Evolutionary conservation across 2,113 vertebrate genomes (phyloP).

Genomic region (Eidolon helvum): DNA sequence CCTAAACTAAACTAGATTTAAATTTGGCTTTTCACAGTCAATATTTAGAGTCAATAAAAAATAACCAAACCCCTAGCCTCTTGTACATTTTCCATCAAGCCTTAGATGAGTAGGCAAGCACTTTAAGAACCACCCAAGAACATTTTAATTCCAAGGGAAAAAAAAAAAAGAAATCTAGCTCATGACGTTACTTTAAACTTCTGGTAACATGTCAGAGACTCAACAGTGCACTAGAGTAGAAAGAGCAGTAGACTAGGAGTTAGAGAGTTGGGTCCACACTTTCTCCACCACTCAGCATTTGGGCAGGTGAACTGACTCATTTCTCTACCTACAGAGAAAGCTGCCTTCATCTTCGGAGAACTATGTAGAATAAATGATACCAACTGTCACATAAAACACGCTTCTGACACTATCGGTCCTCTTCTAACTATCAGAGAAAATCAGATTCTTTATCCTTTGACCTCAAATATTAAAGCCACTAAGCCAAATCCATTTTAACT

Average conservation of each 20-base stretch:
- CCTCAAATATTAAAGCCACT: not conserved
- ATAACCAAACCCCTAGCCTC: not conserved
- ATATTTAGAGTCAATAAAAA: slow-evolving; percentile 8
- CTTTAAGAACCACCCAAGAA: not conserved
- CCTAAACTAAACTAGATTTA: not conserved
- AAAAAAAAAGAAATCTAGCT: not conserved
- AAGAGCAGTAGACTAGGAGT: not conserved
- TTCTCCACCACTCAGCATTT: not conserved
- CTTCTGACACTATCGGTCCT: not conserved
- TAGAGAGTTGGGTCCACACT: not conserved
- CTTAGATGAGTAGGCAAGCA: not conserved
- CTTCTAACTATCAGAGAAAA: not conserved
- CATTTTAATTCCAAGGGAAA: not conserved
- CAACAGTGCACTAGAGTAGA: not conserved
- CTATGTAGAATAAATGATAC: not conserved
- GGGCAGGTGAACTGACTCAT: not conserved
- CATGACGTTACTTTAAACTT: not conserved
- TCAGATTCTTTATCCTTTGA: slow-evolving; percentile 8
- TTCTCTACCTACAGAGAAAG: not conserved
- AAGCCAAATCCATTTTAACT: slow-evolving; percentile 18
- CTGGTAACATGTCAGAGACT: not conserved
- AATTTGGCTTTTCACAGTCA: not conserved
- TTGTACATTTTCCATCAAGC: not conserved
- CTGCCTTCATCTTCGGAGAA: not conserved
- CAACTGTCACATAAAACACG: not conserved